Conservation (phyloP, 2,888 invertebrate genomes). For the Cyaniris semiargus region DNA sequence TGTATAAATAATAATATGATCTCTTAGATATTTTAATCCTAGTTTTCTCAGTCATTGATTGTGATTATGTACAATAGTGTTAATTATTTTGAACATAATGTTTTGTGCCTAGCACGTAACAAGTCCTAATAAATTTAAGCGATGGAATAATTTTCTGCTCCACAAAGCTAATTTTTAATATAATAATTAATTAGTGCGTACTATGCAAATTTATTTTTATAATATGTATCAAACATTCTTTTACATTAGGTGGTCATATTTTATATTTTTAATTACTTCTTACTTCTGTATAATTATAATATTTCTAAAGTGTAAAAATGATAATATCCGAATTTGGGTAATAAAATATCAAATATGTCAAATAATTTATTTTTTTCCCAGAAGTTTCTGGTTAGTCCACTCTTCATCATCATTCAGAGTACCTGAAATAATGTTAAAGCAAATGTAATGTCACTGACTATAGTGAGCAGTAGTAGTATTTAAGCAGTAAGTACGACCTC, state of each 20-base stretch:
- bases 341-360: conserved; percentile 8
- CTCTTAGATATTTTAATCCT: conserved; percentile 21
- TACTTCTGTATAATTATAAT: background rate
- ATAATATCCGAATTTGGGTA: conserved; percentile 1
- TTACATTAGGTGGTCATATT: background rate
- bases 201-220: conserved; percentile 23
- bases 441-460: background rate
- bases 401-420: background rate
- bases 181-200: background rate
- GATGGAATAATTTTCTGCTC: conserved; percentile 12
- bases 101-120: background rate
- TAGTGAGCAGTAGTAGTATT: background rate
- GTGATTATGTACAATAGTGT: conserved; percentile 23
- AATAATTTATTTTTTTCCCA: conserved; percentile 5
- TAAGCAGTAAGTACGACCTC: too few relatives aligned
- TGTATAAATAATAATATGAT: background rate
- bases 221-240: conserved; percentile 13
- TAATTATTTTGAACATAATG: background rate
- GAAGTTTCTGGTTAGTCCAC: background rate
- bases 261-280: conserved; percentile 1
- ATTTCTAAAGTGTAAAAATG: conserved; percentile 18
- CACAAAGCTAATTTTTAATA: background rate
- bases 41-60: conserved; percentile 27
- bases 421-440: background rate
- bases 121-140: background rate